These are phyloP conservation scores for Leptopilina drosophilae DNA, from an alignment of 2,888 invertebrate species.

Conservation along the genomic window DNA sequence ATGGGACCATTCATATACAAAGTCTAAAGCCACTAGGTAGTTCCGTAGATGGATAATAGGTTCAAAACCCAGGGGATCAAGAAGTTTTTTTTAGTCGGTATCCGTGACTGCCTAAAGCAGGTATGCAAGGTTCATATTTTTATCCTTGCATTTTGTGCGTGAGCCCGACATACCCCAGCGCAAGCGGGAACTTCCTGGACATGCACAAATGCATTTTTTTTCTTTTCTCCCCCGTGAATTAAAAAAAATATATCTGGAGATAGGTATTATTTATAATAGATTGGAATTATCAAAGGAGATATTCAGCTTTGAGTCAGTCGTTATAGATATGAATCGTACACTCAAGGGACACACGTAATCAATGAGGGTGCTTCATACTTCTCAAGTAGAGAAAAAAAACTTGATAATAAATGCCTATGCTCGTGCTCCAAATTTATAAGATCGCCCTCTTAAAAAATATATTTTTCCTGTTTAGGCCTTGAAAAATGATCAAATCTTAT, in stretches of 20 bases:
- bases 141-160: no score
- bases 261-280: slow-evolving; percentile 2
- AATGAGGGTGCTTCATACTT: slow-evolving; percentile 29
- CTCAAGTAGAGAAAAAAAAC: slow-evolving; percentile 30
- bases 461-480: background rate
- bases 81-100: no score
- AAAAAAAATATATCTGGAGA: background rate
- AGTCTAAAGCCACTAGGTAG: no score
- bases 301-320: slow-evolving; percentile 8
- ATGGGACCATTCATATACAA: no score
- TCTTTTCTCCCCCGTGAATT: no score
- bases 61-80: no score
- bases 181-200: no score
- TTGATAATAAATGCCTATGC: slow-evolving; percentile 18
- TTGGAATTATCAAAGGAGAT: background rate
- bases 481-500: background rate
- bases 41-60: no score
- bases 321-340: slow-evolving; percentile 26
- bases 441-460: slow-evolving; percentile 4
- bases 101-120: no score
- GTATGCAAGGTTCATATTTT: no score
- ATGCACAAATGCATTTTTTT: no score
- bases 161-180: no score
- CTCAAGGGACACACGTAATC: slow-evolving; percentile 25
- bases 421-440: slow-evolving; percentile 16